These are phyloP conservation scores for Philereme vetulata DNA, from an alignment of 2,888 invertebrate genomes.

Conservation along the genomic window DNA sequence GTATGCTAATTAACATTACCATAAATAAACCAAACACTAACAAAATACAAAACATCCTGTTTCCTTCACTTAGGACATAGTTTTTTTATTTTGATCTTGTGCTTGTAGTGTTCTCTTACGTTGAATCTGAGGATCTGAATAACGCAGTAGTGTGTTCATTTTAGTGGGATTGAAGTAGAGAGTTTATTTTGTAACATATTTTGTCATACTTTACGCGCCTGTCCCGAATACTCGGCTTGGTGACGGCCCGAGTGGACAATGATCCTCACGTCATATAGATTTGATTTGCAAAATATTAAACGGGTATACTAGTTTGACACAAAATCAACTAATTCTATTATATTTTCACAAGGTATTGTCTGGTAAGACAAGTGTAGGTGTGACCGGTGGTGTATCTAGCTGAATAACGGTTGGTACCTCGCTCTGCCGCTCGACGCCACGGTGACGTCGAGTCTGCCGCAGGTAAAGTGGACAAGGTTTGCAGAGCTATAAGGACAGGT, in stretches of 20 bases:
- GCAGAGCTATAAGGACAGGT: slow-evolving; percentile 68
- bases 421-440: slow-evolving; percentile 57
- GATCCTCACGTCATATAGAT: slow-evolving; percentile 71
- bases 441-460: slow-evolving; percentile 66
- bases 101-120: slow-evolving; percentile 73
- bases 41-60: slow-evolving; percentile 60
- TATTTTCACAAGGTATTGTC: slow-evolving; percentile 84
- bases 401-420: slow-evolving; percentile 77
- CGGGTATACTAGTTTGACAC: slow-evolving; percentile 74
- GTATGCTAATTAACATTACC: slow-evolving; percentile 62
- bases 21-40: slow-evolving; percentile 38
- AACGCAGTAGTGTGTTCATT: slow-evolving; percentile 27
- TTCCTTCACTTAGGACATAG: slow-evolving; percentile 61
- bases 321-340: slow-evolving; percentile 83
- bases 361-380: slow-evolving; percentile 82
- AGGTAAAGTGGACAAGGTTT: slow-evolving; percentile 82
- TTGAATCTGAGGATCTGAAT: slow-evolving; percentile 66
- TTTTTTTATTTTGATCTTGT: slow-evolving; percentile 56
- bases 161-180: slow-evolving; percentile 50
- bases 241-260: slow-evolving; percentile 66
- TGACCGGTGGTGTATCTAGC: slow-evolving; percentile 77
- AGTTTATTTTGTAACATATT: slow-evolving; percentile 55
- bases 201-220: slow-evolving; percentile 68
- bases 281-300: slow-evolving; percentile 57
- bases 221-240: slow-evolving; percentile 62